Evolutionary conservation across 2,888 invertebrate genomes (phyloP), one percentile per base, ranked within the genome.

Genomic region (Orthonevra nobilis): DNA sequence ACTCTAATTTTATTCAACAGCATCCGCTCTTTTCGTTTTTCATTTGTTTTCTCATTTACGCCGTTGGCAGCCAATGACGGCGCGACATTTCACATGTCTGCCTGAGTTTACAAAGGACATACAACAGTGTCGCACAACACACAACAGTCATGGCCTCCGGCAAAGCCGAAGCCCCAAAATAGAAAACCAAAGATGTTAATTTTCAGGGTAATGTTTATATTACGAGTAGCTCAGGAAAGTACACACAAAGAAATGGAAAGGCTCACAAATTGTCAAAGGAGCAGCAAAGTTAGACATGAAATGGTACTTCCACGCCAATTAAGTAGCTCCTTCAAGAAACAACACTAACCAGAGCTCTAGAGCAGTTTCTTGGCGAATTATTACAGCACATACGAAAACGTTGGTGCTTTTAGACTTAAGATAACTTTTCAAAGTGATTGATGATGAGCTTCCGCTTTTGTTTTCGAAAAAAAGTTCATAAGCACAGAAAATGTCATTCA

Each of bases 191-290:
- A 17, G 30, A 40, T 32, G 5, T 32, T 23, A 60, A 44, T 44
- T 32, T 60, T 15, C 44, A 60, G 15, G 32, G 44, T 15, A 44
- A 44, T 34, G 44, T 44, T 32, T 19, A 15, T 20, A 34, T 44
- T 34, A 60, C 58, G 12, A 19, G 20, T 10, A 12, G 9, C n/a
- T n/a, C n/a, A n/a, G n/a, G n/a, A n/a, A n/a, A 12, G 14, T 14
- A 14, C 56, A 19, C 14, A 30, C 10, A 38, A 14, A 17, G 44
- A 20, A 32, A 58, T 42, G 17, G 15, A 9, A 19, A 30, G 14
- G 10, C 20, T 32, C 12, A 42, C 26, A 19, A 7, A 28, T 19
- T n/a, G 20, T 38, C 10, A 9, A n/a, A 23, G n/a, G 5, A 23
- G 12, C 23, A 14, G 17, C 1, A 5, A 48, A 48, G 7, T 30